A percentile compares a stretch with the other conserved stretches of the same genome.
These are phyloP conservation scores for Ailuropoda melanoleuca DNA, from an alignment of 2,113 vertebrate species.

Conservation along the genomic window DNA sequence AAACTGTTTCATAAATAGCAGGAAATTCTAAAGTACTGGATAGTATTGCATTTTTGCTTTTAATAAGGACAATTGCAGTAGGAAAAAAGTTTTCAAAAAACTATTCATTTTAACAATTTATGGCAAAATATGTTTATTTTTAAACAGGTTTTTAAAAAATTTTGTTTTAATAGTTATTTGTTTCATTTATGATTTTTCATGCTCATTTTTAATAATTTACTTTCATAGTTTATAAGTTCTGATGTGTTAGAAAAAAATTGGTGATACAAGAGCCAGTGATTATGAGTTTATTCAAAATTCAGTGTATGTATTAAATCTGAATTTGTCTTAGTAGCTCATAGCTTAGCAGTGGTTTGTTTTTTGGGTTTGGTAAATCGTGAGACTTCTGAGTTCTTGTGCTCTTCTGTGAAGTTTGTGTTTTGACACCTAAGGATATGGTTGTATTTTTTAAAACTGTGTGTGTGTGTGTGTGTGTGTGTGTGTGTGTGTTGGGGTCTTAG, in stretches of 20 bases:
- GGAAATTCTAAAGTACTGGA: constrained; percentile 49
- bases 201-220: neutral
- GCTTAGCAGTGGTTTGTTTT: neutral
- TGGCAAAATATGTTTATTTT: neutral
- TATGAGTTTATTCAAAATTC: constrained; percentile 18
- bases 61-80: neutral
- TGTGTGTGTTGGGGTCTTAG: neutral
- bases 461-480: neutral
- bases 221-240: constrained; percentile 31
- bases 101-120: neutral
- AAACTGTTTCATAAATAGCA: constrained; percentile 42
- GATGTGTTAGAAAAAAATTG: neutral
- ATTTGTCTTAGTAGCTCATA: constrained; percentile 10
- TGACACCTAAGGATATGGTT: neutral
- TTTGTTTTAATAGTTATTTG: neutral
- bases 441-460: neutral
- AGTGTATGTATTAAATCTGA: neutral
- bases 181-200: constrained; percentile 30
- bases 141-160: neutral
- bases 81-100: neutral
- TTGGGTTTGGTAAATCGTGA: neutral
- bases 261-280: neutral
- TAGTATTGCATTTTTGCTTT: constrained; percentile 60
- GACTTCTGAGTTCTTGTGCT: neutral
- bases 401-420: neutral